These are phyloP conservation scores for Caenorhabditis sp. DNA, from an alignment of 2,888 invertebrate species.

Conservation along the genomic window DNA sequence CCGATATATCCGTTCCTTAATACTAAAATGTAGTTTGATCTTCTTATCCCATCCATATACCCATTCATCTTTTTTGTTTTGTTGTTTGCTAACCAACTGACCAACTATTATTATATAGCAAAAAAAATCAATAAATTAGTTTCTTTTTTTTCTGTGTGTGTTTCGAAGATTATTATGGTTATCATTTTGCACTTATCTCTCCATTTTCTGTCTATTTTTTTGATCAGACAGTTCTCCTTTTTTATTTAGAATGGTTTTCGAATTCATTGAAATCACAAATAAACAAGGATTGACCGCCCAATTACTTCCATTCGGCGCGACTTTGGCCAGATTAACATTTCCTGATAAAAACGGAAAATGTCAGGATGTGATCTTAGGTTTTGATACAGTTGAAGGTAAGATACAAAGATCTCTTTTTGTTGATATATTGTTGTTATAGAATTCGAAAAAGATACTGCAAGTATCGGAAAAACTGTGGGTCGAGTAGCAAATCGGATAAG, in stretches of 20 bases:
- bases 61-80: too few species aligned
- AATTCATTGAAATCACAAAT: slow-evolving; percentile 49
- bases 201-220: background rate
- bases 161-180: background rate
- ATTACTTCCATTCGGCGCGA: slow-evolving; percentile 25
- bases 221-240: background rate
- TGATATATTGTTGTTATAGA: slow-evolving; percentile 21
- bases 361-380: slow-evolving; percentile 28
- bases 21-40: too few species aligned
- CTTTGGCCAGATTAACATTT: slow-evolving; percentile 28
- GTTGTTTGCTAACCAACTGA: too few species aligned
- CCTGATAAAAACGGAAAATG: slow-evolving; percentile 23
- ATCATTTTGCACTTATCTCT: background rate
- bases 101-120: too few species aligned
- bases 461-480: slow-evolving; percentile 58
- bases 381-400: slow-evolving; percentile 26
- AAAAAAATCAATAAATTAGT: too few species aligned
- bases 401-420: background rate
- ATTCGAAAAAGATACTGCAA: slow-evolving; percentile 42
- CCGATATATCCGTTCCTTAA: too few species aligned
- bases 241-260: slow-evolving; percentile 3
- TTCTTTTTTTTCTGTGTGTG: background rate
- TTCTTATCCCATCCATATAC: too few species aligned
- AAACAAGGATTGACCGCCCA: slow-evolving; percentile 39
- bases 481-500: slow-evolving; percentile 55